Percentiles rank a stretch among this genome's conserved stretches.
Evolutionary conservation across 2,888 invertebrate species (phyloP).

Genomic region (Masnerella sp.): DNA sequence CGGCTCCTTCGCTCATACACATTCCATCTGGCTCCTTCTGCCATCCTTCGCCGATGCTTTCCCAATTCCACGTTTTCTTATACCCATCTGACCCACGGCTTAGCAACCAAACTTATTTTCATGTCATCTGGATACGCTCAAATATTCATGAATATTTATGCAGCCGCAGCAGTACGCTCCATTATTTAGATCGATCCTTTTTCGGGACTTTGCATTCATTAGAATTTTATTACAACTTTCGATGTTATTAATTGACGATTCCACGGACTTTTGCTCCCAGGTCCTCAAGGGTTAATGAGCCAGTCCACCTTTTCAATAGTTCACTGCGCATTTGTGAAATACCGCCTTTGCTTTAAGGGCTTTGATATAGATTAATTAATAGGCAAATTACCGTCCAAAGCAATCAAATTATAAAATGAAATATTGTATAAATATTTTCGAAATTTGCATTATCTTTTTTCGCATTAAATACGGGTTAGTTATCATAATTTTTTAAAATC

Average conservation of each 20-base stretch:
- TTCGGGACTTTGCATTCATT: conserved; percentile 37
- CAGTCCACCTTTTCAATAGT: conserved; percentile 3
- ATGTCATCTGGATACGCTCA: conserved; percentile 39
- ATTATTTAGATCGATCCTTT: conserved; percentile 32
- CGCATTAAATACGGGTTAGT: too few species aligned
- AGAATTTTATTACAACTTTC: conserved; percentile 32
- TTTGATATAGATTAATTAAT: too few species aligned
- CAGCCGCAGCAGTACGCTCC: conserved; percentile 16
- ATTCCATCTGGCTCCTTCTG: conserved; percentile 57
- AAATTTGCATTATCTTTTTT: too few species aligned
- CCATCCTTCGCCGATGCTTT: conserved; percentile 58
- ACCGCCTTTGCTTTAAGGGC: too few species aligned
- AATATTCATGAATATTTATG: conserved; percentile 47
- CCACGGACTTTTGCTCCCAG: background rate
- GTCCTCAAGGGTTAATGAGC: conserved; percentile 16
- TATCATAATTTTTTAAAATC: too few species aligned
- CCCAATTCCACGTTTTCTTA: conserved; percentile 62
- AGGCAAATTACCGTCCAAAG: too few species aligned
- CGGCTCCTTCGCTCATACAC: conserved; percentile 52
- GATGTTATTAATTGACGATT: conserved; percentile 29
- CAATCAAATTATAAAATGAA: too few species aligned
- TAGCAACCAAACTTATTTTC: conserved; percentile 59
- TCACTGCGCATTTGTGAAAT: too few species aligned
- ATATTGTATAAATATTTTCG: too few species aligned
- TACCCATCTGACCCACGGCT: conserved; percentile 48